Evolutionary conservation across 1,140 invertebrate genomes (phyloP).

Genomic region (Odontomachus brunneus): DNA sequence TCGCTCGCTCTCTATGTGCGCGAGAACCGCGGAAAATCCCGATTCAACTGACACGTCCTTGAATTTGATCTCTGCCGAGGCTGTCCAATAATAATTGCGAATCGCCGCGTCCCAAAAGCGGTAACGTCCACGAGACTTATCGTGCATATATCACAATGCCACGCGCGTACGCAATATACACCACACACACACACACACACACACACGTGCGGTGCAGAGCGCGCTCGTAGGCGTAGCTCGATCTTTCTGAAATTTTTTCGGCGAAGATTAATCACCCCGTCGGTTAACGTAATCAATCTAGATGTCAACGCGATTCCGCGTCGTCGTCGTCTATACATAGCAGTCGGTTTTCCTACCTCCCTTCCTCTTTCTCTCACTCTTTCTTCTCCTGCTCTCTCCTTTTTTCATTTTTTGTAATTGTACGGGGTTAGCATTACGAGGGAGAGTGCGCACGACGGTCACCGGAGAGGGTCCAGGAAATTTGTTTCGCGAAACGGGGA

Average conservation of each 20-base stretch:
- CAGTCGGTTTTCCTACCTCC: too few relatives aligned
- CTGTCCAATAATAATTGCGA: conserved; percentile 44
- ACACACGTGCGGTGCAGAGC: background rate
- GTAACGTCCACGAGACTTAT: background rate
- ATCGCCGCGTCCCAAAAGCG: conserved; percentile 35
- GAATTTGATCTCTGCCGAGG: conserved; percentile 51
- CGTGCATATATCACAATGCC: too few relatives aligned
- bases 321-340: background rate
- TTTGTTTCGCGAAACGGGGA: conserved; percentile 46
- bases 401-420: background rate
- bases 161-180: too few relatives aligned
- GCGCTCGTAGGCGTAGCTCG: background rate
- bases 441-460: background rate
- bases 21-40: background rate
- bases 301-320: conserved; percentile 43
- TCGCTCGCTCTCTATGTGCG: conserved; percentile 3
- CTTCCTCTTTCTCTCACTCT: too few relatives aligned
- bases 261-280: conserved; percentile 30
- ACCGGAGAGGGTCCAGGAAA: conserved; percentile 22
- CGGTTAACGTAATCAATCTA: conserved; percentile 55
- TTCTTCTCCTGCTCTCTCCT: too few relatives aligned
- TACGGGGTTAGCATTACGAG: background rate
- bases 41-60: conserved; percentile 25
- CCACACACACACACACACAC: background rate
- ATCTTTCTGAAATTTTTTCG: conserved; percentile 36